These are phyloP conservation scores for Drosophila kuntzei DNA, from an alignment of 2,888 invertebrate genomes.

Conservation along the genomic window DNA sequence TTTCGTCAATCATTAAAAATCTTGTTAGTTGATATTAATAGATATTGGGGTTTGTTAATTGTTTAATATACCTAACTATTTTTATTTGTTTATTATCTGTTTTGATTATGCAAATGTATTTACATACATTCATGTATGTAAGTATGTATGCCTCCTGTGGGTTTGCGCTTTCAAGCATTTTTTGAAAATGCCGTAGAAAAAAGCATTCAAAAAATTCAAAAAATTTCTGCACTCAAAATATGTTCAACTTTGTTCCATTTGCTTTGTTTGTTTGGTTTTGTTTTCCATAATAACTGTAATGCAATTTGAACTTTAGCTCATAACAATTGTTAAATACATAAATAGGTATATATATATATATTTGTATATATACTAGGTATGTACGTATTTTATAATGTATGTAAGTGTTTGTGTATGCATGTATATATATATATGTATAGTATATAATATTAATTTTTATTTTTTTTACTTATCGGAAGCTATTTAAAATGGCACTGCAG, in stretches of 20 bases:
- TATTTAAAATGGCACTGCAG: conserved; percentile 85
- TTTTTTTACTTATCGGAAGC: conserved; percentile 79
- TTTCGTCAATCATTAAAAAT: conserved; percentile 63
- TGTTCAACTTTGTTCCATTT: conserved; percentile 77
- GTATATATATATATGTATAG: conserved; percentile 42
- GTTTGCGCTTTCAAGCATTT: conserved; percentile 39
- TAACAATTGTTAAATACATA: conserved; percentile 69
- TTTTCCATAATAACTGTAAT: conserved; percentile 58
- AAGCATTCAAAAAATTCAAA: conserved; percentile 77
- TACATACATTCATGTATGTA: conserved; percentile 20
- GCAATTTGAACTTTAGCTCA: conserved; percentile 79
- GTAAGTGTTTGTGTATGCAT: conserved; percentile 47
- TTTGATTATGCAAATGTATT: conserved; percentile 28
- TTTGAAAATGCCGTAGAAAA: conserved; percentile 62
- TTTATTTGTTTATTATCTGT: conserved; percentile 8
- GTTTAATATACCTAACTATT: conserved; percentile 72
- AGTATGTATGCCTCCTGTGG: conserved; percentile 18
- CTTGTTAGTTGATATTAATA: conserved; percentile 66
- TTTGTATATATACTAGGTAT: conserved; percentile 57
- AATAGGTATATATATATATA: conserved; percentile 58
- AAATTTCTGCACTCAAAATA: conserved; percentile 71
- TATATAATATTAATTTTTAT: conserved; percentile 22
- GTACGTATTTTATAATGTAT: conserved; percentile 42
- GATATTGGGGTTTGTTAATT: conserved; percentile 67
- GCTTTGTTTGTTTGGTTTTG: conserved; percentile 37